Evolutionary conservation across 1,140 invertebrate genomes (phyloP), one percentile per base, ranked within the genome.

Genomic region (Ceratosolen fusciceps): DNA sequence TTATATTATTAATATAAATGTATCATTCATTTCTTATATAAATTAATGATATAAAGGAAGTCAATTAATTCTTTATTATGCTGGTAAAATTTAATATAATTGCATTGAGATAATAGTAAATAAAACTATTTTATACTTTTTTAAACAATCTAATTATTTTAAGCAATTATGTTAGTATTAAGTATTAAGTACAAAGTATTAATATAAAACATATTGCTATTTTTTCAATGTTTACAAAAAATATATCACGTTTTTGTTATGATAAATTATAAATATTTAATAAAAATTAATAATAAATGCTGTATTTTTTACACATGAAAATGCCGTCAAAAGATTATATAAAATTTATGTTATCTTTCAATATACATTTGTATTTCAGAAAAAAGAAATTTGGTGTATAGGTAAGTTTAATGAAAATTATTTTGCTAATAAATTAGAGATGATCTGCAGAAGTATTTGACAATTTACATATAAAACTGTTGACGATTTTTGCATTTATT

Each of bases 291-390:
- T 73, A 12, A 73, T 39, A 58, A 58, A 74, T 1, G 10, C 56
- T 77, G 62, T 34, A 54, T 68, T 68, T 56, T 65, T 8, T 68
- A 54, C 24, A n/a, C 49, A 56, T 29, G 29, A 56, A 77, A 68
- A 56, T 82, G 79, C 80, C 83, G 81, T 82, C 83, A 77, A 80
- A 65, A 73, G 26, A 60, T 73, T 62, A 19, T 24, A 31, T 16
- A 31, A 37, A 62, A 65, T 71, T 43, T 29, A 19, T 80, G 24
- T 70, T 52, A 72, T 52, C 56, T 16, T 67, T 34, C 29, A 58
- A 73, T 82, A 83, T 77, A 54, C 83, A 85, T 80, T 88, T 89
- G 80, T 83, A 86, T 89, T 88, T 88, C 87, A 89, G 86, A 89
- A 58, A 58, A 68, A 58, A 88, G 82, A 84, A 86, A 87, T 85